Conservation (phyloP, 2,888 invertebrate species). For the Thumatha senex region DNA sequence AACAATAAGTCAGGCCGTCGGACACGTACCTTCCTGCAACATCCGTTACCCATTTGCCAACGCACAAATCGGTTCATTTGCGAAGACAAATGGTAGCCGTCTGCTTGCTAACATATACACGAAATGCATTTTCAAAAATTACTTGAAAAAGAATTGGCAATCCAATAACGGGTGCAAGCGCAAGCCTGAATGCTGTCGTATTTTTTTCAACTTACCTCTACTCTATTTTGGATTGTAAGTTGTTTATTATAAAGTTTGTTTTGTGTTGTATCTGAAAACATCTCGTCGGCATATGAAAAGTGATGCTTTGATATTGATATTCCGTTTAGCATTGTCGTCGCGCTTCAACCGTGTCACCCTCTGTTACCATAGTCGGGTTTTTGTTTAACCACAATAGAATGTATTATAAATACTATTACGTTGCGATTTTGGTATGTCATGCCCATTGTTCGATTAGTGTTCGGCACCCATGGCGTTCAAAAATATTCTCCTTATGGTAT, state of each 20-base stretch:
- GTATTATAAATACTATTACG: slow-evolving; percentile 43
- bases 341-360: slow-evolving; percentile 59
- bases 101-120: slow-evolving; percentile 62
- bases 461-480: slow-evolving; percentile 59
- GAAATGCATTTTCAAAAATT: slow-evolving; percentile 73
- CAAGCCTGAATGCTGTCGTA: slow-evolving; percentile 40
- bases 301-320: slow-evolving; percentile 56
- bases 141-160: slow-evolving; percentile 67
- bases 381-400: slow-evolving; percentile 65
- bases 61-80: slow-evolving; percentile 82
- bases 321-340: slow-evolving; percentile 54
- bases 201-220: slow-evolving; percentile 39
- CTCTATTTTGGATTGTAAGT: slow-evolving; percentile 30
- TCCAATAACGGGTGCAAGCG: slow-evolving; percentile 59
- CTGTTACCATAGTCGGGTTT: slow-evolving; percentile 53
- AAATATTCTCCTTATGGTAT: slow-evolving; percentile 65
- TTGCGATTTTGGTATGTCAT: slow-evolving; percentile 51
- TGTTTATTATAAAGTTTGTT: slow-evolving; percentile 29
- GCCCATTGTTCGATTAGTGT: slow-evolving; percentile 74
- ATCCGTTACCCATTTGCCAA: slow-evolving; percentile 77
- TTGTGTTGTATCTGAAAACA: slow-evolving; percentile 21
- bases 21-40: slow-evolving; percentile 69
- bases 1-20: slow-evolving; percentile 67
- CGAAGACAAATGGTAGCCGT: slow-evolving; percentile 76
- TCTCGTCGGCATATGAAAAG: slow-evolving; percentile 50